Evolutionary conservation across 2,888 invertebrate genomes (phyloP), one percentile per base, ranked within the genome.

Genomic region (Plebejus melissa): DNA sequence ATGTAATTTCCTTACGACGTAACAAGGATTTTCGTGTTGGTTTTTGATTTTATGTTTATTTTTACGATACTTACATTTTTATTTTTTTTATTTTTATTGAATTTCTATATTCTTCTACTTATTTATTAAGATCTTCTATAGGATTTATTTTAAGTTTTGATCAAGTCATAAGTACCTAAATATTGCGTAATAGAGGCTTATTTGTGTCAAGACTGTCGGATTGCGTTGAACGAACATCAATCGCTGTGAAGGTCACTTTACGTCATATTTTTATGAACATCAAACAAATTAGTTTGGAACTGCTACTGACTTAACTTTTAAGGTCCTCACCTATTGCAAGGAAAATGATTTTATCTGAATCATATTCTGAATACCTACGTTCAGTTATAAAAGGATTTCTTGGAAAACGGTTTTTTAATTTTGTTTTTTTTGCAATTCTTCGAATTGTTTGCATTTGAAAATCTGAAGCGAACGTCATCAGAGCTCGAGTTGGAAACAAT

Each of bases 1-100:
- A 90, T 85, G 88, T 90, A 90, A 91, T 91, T 90, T 91, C 90
- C 91, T 90, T 85, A 87, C 81, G 79, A 83, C 82, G 83, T 83
- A 82, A 78, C 79, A 74, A 74, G 75, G 72, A 76, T 77, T 77
- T 69, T 69, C 74, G 57, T 76, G 69, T 74, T 69, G 28, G 57
- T 74, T 74, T 75, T 70, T 75, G 69, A 70, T 80, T 74, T 76
- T 75, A 74, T 77, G 28, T 22, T 28, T 69, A 16, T 32, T 32
- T 57, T 36, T 22, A 65, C 46, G 36, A 4, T 69, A 22, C 22
- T 22, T 22, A 5, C 13, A 22, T 9, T n/a, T 9, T 38, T 7
- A 4, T n/a, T n/a, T 70, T n/a, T 41, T 70, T 11, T 5, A 41
- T 4, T 69, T 38, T 38, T 38, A 60, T 60, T 28, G 60, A 22